A percentile compares a stretch with the other conserved stretches of the same genome.
These are phyloP conservation scores for Muntiacus reevesi DNA, from an alignment of 2,113 vertebrate genomes.

Conservation along the genomic window DNA sequence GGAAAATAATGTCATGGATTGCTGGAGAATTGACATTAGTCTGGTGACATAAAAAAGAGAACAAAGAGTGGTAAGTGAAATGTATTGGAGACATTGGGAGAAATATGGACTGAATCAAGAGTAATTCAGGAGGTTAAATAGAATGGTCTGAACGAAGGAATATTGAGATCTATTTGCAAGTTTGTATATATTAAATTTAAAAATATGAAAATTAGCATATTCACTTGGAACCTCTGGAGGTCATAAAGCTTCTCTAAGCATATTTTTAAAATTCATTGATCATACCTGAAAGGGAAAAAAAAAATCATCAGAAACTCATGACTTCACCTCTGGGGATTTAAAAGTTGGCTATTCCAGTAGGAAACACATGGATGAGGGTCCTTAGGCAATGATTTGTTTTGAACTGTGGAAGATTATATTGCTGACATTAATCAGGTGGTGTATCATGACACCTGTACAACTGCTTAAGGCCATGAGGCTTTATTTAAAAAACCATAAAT, in stretches of 20 bases:
- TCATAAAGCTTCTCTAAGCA: not conserved
- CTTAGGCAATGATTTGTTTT: conserved; percentile 58
- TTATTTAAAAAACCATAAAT: conserved; percentile 48
- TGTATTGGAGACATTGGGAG: not conserved
- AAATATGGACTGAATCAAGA: not conserved
- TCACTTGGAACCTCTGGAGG: not conserved
- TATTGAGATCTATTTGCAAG: not conserved
- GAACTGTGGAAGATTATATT: conserved; percentile 49
- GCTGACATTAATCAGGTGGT: conserved; percentile 56
- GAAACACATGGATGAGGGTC: conserved; percentile 67
- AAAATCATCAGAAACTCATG: conserved; percentile 32
- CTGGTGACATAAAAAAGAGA: not conserved
- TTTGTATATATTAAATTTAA: not conserved
- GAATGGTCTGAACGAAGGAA: not conserved
- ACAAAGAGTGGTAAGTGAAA: not conserved
- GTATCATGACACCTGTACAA: not conserved
- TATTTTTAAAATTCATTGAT: conserved; percentile 38
- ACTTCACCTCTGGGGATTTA: conserved; percentile 51
- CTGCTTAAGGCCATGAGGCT: conserved; percentile 26
- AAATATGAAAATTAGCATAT: conserved; percentile 15
- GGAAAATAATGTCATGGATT: not conserved
- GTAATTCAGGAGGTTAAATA: not conserved
- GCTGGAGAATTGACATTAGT: not conserved
- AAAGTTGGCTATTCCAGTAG: conserved; percentile 71
- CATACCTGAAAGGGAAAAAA: conserved; percentile 52